phyloP scores from a whole-genome alignment of 2,888 invertebrate genomes.

The Pollenia amentaria region DNA sequence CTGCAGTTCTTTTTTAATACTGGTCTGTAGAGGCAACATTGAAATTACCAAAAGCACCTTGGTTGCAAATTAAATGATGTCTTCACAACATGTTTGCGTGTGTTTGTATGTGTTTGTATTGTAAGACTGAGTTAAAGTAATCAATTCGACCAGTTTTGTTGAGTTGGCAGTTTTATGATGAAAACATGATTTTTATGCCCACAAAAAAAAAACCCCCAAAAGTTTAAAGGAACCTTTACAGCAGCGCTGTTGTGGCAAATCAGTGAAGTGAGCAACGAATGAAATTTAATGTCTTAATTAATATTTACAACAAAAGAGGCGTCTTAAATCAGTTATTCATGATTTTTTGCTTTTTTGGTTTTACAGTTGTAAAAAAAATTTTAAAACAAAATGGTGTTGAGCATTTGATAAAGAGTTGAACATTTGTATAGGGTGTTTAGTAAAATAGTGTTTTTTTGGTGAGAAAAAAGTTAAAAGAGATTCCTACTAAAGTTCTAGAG shows the following conservation, averaged over 20 bases:
- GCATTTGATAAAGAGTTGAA: slow-evolving; percentile 6
- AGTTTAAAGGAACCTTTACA: slow-evolving; percentile 16
- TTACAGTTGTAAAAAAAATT: slow-evolving; percentile 49
- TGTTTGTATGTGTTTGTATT: slow-evolving; percentile 76
- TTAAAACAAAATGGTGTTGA: slow-evolving; percentile 56
- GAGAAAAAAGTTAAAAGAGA: not conserved
- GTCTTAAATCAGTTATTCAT: slow-evolving; percentile 64
- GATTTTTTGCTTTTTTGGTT: slow-evolving; percentile 1
- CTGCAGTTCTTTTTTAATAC: slow-evolving; percentile 12
- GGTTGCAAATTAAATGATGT: slow-evolving; percentile 61
- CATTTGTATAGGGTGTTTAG: not conserved
- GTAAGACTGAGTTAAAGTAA: slow-evolving; percentile 15
- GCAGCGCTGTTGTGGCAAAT: slow-evolving; percentile 45
- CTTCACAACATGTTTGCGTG: slow-evolving; percentile 75
- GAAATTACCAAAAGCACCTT: slow-evolving; percentile 65
- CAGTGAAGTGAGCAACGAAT: slow-evolving; percentile 32
- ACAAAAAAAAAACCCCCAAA: slow-evolving; percentile 37
- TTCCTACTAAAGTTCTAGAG: too few relatives aligned
- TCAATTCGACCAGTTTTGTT: slow-evolving; percentile 52
- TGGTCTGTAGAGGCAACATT: not conserved
- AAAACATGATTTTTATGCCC: slow-evolving; percentile 76
- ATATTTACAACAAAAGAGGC: slow-evolving; percentile 78
- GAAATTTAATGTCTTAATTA: slow-evolving; percentile 82
- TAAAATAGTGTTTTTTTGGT: not conserved
- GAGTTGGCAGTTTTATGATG: slow-evolving; percentile 77